Evolutionary conservation across 2,888 invertebrate species (phyloP), one percentile per base, ranked within the genome.

Genomic region (Orthosia gothica): DNA sequence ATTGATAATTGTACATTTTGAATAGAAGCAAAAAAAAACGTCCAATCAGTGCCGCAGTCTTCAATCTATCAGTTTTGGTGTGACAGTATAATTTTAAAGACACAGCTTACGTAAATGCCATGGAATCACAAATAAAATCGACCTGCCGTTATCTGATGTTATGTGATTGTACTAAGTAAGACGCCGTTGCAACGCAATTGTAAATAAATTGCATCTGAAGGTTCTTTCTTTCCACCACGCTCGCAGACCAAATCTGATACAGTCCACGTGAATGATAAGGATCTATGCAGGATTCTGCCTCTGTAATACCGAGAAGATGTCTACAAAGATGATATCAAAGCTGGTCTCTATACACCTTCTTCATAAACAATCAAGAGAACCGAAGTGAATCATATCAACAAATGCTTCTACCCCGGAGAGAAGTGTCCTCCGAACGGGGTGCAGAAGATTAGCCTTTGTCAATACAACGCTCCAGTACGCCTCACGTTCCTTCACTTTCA

Each of bases 401-500:
- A 97, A 85, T 99, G 99, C 87, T 98, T 97, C 91, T 98, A 98
- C 89, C 97, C 97, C 15, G 97, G 97, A 2, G 97, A 97, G 75
- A 96, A 97, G 65, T 98, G 98, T 85, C 97, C 98, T 0, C 97
- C 97, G 0, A 97, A 97, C 78, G 99, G 99, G 0, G 93, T 99
- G 47, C 98, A 99, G 93, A 98, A 98, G 89, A 98, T 99, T 82
- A 98, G 98, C 86, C 98, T 98, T 0, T 99, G 99, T 88, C 99
- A 99, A 93, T 98, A 97, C 90, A 98, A 98, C 90, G 99, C 99
- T 0, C 99, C 99, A 0, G 98, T 99, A 0, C 98, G 98, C 86
- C 96, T 99, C 15, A 99, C 99, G 0, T 98, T 98, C 92, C 99
- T 99, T 0, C 99, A 99, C 91, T 99, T 99, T n/a, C n/a, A n/a